These are phyloP conservation scores for Hypsibius dujardini DNA, from an alignment of 1,140 invertebrate species.

Conservation along the genomic window DNA sequence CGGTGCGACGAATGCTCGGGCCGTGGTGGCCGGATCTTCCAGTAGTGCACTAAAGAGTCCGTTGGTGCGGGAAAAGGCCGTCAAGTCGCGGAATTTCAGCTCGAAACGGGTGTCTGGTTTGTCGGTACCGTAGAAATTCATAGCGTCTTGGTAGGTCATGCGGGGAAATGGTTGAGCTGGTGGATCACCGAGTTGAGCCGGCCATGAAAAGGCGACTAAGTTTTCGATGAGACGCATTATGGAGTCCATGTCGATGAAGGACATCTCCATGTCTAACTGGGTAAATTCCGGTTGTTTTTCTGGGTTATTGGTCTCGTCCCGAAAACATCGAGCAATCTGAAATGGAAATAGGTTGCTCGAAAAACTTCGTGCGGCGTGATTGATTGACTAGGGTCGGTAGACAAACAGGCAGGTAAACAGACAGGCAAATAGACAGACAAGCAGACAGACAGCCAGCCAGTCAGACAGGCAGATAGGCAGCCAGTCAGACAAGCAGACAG, in stretches of 20 bases:
- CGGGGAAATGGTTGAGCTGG: too few species aligned
- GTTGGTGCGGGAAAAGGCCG: neutral
- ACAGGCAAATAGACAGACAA: too few species aligned
- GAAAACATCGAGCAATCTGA: conserved; percentile 91
- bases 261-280: conserved; percentile 85
- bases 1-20: conserved; percentile 15
- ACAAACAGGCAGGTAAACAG: too few species aligned
- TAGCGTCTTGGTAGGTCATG: conserved; percentile 62
- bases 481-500: too few species aligned
- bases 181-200: too few species aligned
- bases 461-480: too few species aligned
- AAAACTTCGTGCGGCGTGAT: too few species aligned
- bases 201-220: conserved; percentile 52
- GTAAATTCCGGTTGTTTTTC: conserved; percentile 97
- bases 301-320: conserved; percentile 68
- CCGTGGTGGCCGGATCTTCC: neutral
- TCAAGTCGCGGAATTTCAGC: conserved; percentile 31
- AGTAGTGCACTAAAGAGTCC: neutral
- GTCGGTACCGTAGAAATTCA: conserved; percentile 70
- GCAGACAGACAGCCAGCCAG: too few species aligned
- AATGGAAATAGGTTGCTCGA: too few species aligned
- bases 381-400: too few species aligned
- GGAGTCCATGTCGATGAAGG: conserved; percentile 57
- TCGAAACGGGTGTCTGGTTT: conserved; percentile 77
- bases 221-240: conserved; percentile 62